Conservation (phyloP, 2,797 vertebrate genomes). For the Lerista edwardsae region DNA sequence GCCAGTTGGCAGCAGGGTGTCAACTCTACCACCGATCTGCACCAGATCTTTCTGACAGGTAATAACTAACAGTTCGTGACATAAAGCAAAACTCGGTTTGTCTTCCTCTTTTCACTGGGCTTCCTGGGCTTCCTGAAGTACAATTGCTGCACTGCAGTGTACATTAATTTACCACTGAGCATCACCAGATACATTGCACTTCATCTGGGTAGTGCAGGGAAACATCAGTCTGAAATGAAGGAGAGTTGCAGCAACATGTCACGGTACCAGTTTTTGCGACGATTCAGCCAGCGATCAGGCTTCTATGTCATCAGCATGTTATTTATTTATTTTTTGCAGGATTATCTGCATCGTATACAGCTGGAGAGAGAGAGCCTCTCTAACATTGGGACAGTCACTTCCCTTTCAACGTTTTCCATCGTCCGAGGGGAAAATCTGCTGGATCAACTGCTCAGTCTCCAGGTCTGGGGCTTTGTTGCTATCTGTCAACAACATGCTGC, state of each 20-base stretch:
- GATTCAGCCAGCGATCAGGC: constrained; percentile 14
- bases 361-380: too few relatives aligned
- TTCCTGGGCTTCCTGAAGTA: constrained; percentile 26
- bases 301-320: neutral
- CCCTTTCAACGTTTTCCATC: neutral
- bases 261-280: neutral
- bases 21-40: constrained; percentile 6
- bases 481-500: constrained; percentile 64
- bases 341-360: neutral
- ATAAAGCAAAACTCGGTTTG: constrained; percentile 36
- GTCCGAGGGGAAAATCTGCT: constrained; percentile 31
- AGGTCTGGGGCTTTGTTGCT: constrained; percentile 63
- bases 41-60: constrained; percentile 15
- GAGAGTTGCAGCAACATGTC: constrained; percentile 24
- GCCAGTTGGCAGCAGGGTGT: neutral
- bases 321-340: neutral
- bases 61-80: constrained; percentile 37
- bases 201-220: constrained; percentile 30
- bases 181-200: constrained; percentile 29
- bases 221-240: constrained; percentile 39
- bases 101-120: constrained; percentile 32
- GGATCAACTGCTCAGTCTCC: constrained; percentile 38
- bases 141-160: constrained; percentile 50
- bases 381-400: neutral
- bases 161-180: constrained; percentile 52